A percentile compares a stretch with the other conserved stretches of the same genome.
These are phyloP conservation scores for Carposina sasakii DNA, from an alignment of 1,140 invertebrate genomes.

Conservation along the genomic window DNA sequence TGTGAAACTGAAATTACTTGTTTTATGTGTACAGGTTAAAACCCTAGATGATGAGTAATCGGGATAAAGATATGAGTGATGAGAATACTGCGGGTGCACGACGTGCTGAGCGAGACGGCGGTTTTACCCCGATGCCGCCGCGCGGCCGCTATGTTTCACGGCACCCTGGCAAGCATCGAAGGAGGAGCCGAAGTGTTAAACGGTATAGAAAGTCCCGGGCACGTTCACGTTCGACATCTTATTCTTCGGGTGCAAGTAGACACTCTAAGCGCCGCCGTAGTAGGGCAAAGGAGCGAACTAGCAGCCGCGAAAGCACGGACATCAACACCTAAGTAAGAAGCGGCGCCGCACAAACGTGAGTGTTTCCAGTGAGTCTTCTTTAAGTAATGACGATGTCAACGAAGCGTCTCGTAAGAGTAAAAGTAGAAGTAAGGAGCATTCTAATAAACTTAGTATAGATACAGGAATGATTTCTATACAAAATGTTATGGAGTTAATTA, in stretches of 20 bases:
- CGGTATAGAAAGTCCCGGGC: not conserved
- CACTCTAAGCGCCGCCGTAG: not conserved
- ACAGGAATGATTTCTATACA: not conserved
- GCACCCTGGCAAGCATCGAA: not conserved
- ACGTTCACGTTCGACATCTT: not conserved
- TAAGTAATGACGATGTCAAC: not conserved
- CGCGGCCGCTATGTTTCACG: not conserved
- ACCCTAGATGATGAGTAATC: too few species aligned
- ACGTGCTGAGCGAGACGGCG: too few species aligned
- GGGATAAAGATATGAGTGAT: too few species aligned
- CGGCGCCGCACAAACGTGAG: not conserved
- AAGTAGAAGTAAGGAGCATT: not conserved
- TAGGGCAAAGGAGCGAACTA: not conserved
- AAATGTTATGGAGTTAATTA: not conserved
- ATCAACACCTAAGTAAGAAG: too few species aligned
- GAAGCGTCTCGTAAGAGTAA: not conserved
- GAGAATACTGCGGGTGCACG: too few species aligned
- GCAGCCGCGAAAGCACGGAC: not conserved
- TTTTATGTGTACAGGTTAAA: too few species aligned
- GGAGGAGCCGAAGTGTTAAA: not conserved
- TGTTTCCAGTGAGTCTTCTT: not conserved
- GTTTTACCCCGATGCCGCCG: not conserved
- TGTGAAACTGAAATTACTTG: too few species aligned
- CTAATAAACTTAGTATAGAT: not conserved
- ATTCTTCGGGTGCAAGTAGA: not conserved